These are phyloP conservation scores for Drosophila novamexicana DNA, from an alignment of 1,140 invertebrate species.

Conservation along the genomic window DNA sequence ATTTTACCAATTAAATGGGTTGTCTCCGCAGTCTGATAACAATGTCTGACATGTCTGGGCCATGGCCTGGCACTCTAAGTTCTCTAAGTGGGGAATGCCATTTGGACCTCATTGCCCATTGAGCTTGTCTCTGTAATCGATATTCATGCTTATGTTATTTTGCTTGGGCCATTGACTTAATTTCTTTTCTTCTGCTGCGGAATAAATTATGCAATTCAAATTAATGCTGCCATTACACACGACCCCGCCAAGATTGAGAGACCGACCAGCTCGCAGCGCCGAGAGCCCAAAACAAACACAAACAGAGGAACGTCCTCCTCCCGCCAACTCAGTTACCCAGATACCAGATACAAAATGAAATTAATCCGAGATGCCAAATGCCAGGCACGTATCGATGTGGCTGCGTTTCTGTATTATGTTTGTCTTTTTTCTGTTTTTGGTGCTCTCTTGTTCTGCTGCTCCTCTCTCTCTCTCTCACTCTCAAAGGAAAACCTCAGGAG, in stretches of 20 bases:
- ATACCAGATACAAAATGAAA: conserved; percentile 62
- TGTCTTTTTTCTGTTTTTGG: conserved; percentile 65
- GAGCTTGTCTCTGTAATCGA: conserved; percentile 63
- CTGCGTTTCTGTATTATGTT: conserved; percentile 67
- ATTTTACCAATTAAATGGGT: conserved; percentile 81
- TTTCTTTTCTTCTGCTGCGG: conserved; percentile 67
- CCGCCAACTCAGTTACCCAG: conserved; percentile 12
- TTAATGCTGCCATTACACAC: conserved; percentile 72
- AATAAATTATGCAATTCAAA: conserved; percentile 83
- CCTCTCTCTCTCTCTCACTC: background rate
- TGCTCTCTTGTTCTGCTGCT: background rate
- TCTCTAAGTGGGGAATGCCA: conserved; percentile 36
- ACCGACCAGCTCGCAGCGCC: conserved; percentile 1
- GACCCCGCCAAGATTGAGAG: conserved; percentile 36
- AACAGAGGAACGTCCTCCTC: background rate
- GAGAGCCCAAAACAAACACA: conserved; percentile 28
- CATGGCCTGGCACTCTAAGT: conserved; percentile 21
- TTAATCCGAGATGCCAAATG: conserved; percentile 79
- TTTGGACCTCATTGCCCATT: conserved; percentile 37
- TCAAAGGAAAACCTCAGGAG: conserved; percentile 55
- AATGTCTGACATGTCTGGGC: conserved; percentile 23
- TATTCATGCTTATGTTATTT: conserved; percentile 79
- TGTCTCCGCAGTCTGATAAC: conserved; percentile 43
- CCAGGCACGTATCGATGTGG: conserved; percentile 76
- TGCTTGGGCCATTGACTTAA: conserved; percentile 78